Evolutionary conservation across 2,888 invertebrate species (phyloP).

Genomic region (Eulithis testata): DNA sequence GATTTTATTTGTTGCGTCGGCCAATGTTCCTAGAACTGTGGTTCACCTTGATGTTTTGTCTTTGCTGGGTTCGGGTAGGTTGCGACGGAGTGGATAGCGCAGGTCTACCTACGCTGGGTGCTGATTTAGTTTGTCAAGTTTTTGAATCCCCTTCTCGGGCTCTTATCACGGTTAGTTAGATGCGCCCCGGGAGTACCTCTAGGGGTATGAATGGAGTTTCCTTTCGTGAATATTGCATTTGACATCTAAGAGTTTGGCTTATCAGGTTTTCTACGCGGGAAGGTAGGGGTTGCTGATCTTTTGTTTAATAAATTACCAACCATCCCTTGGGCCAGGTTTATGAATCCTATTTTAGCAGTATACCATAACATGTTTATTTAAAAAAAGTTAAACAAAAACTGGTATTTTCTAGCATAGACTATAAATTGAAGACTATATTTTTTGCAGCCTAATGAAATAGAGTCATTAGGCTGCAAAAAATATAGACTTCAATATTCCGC

Average conservation of each 20-base stretch:
- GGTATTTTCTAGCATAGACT: conserved; percentile 24
- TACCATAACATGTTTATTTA: conserved; percentile 25
- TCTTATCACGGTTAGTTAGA: conserved; percentile 78
- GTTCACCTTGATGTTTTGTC: conserved; percentile 40
- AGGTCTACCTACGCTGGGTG: conserved; percentile 57
- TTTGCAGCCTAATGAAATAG: too few relatives aligned
- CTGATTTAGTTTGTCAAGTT: conserved; percentile 66
- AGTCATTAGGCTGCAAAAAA: conserved; percentile 58
- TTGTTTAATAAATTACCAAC: conserved; percentile 56
- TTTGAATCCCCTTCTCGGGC: conserved; percentile 65
- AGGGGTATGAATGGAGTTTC: conserved; percentile 64
- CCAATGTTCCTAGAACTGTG: conserved; percentile 41
- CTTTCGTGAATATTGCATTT: conserved; percentile 74
- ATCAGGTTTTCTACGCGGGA: conserved; percentile 51
- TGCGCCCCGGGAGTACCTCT: conserved; percentile 60
- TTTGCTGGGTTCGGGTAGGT: conserved; percentile 12
- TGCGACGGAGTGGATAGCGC: conserved; percentile 31
- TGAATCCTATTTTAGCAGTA: conserved; percentile 23
- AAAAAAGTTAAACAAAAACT: conserved; percentile 35
- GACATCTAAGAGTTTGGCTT: conserved; percentile 66
- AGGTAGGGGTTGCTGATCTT: conserved; percentile 47
- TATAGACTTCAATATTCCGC: conserved; percentile 43
- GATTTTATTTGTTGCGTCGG: conserved; percentile 41
- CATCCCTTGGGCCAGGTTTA: conserved; percentile 30
- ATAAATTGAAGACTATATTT: too few relatives aligned